Evolutionary conservation across 37 sponge, comb jelly and placozoan genomes (phyloP), one percentile per base, ranked within the genome.

Genomic region (Axinella damicornis): DNA sequence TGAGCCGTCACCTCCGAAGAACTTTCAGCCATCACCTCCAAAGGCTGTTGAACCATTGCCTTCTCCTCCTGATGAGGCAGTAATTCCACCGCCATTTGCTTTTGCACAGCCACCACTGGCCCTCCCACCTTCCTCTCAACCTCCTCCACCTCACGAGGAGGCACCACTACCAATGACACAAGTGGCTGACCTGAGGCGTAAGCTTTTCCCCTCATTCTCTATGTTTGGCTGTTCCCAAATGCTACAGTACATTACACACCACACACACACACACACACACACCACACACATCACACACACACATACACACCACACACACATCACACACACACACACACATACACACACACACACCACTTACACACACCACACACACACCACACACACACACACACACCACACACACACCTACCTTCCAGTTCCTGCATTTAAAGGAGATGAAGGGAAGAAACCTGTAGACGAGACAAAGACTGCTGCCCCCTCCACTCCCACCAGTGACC

Each of bases 401-500:
- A n/a, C n/a, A n/a, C n/a, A n/a, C 46, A 4, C 46, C 4, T 4
- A 12, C 46, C 46, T 9, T 46, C 46, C 9, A 12, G 46, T 18
- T 25, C 14, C 69, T 27, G 69, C 35, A 34, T 1, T 5, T 4
- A 2, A 36, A 19, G 34, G 4, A 5, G 69, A 27, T 2, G 69
- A 30, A 35, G 18, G 20, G 69, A 24, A 19, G 31, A 15, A 55
- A 32, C 25, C 75, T 27, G 28, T 27, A 65, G 37, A 34, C 32
- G 37, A 69, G 69, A 25, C 22, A 36, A 22, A 22, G 37, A 33
- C 32, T 69, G 22, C 22, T 21, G 24, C 30, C 65, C 41, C 73
- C 73, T 17, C 63, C 52, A 60, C 85, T 38, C 85, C 76, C 37
- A 65, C 57, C 33, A 35, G 36, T 25, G 21, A 61, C 37, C 61